Conservation (phyloP, 2,888 invertebrate genomes). For the Vanessa cardui region DNA sequence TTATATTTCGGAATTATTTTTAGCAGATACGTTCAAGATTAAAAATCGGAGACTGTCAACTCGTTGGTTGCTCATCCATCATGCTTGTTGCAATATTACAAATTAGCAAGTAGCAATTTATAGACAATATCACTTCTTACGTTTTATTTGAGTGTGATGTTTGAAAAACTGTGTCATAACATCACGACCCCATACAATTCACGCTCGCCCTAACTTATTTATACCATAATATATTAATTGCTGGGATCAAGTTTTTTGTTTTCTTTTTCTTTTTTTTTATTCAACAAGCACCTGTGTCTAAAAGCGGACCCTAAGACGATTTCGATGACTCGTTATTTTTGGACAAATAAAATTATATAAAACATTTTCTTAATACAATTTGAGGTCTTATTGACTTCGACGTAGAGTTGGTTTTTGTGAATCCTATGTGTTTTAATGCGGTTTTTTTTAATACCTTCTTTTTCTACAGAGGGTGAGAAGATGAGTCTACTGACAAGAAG, state of each 20-base stretch:
- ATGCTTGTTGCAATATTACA: too few relatives aligned
- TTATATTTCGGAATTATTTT: too few relatives aligned
- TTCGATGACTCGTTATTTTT: constrained; percentile 74
- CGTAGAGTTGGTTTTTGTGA: constrained; percentile 8
- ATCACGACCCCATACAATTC: constrained; percentile 6
- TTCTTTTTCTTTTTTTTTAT: constrained; percentile 55
- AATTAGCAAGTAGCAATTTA: not conserved
- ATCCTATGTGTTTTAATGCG: not conserved
- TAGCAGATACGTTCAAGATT: too few relatives aligned
- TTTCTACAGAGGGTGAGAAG: constrained; percentile 62
- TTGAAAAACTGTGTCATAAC: not conserved
- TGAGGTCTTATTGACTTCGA: not conserved
- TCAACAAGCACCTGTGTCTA: constrained; percentile 70
- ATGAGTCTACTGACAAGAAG: constrained; percentile 58
- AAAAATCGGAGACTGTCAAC: too few relatives aligned
- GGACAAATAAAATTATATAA: constrained; percentile 52
- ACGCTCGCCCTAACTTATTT: constrained; percentile 52
- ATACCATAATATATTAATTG: constrained; percentile 72
- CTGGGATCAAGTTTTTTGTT: constrained; percentile 58
- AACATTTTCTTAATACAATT: not conserved
- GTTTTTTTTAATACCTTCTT: constrained; percentile 57
- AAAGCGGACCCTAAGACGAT: constrained; percentile 61
- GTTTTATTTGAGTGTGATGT: not conserved
- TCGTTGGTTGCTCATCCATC: too few relatives aligned
- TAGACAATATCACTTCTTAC: not conserved